Base-by-base conservation (phyloP, 2,113 vertebrate genomes). In the Rhinolophus sinicus region DNA sequence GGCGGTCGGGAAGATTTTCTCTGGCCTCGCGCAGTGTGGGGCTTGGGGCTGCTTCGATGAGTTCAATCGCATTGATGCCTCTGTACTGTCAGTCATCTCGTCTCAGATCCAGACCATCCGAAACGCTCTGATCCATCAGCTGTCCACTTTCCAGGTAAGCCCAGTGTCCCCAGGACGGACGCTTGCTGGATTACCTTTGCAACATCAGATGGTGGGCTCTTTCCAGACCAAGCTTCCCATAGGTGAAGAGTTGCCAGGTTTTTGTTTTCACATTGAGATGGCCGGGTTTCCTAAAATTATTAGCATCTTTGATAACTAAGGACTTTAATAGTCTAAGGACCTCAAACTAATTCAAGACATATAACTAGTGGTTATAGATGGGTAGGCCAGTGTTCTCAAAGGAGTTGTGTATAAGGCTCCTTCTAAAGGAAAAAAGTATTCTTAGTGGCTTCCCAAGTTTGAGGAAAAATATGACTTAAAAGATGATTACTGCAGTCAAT, bases 41-140 rank as follows among this genome's bases (percentile, higher is more conserved):
- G 99, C 99, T 0, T 99, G 99, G 99, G 99, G 99, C 69, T 99
- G 99, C 97, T 99, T 99, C 69, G 99, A 99, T 84, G 99, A 99
- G 97, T 99, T 99, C 94, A 99, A 99, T 96, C 99, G 99, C 3
- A 99, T 99, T 0, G 99, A 99, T 0, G 99, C 99, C 56, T 99
- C 99, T 0, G 99, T 99, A 96, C 98, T 99, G n/a, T 99, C 99
- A 2, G 99, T 99, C 77, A 99, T 99, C 98, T 99, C 99, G 1
- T 99, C 99, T 22, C 99, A 99, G 98, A 99, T 99, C 95, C 99
- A 99, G 97, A 99, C 99, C 0, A 99, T 99, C 94, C 99, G 99
- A 40, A 99, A 99, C 0, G 99, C 99, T 82, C 99, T 99, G 91
- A 99, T 99, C 80, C 98, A 99, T 89, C 98, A 99, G 15, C 96